Evolutionary conservation across 2,797 vertebrate species (phyloP), one percentile per base, ranked within the genome.

Genomic region (Sarcophilus harrisii): DNA sequence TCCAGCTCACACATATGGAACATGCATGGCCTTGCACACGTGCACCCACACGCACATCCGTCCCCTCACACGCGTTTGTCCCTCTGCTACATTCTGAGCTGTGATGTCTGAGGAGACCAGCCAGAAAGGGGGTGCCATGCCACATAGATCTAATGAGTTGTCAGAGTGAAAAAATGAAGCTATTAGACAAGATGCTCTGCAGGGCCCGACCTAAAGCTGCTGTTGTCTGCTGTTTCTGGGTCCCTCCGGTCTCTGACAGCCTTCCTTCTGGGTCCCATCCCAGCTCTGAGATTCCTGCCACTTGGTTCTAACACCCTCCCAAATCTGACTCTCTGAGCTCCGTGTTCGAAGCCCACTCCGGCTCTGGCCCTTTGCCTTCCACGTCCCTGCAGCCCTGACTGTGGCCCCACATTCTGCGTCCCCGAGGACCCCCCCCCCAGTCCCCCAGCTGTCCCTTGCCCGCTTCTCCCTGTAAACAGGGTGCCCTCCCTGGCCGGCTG

Each of bases 361-460:
- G 0, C 32, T 73, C 55, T 24, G 30, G 38, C 49, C 49, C n/a
- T 29, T 38, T 32, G 9, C 38, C 62, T 73, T 38, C 66, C n/a
- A 2, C 9, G 16, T 18, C n/a, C 66, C 21, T 21, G 21, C 16
- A 32, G 14, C 30, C 60, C 14, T 66, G 32, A 18, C n/a, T 21
- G 16, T 21, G 18, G 66, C 0, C 66, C 21, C n/a, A 3, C 2
- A 21, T 38, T 29, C 1, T 11, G 21, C 30, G 58, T 54, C 24
- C 45, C 14, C 30, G 2, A 54, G 27, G 1, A 28, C 1, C 32
- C n/a, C 1, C 32, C n/a, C 57, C 49, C 4, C 2, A 52, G 0
- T 3, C 14, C 91, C 45, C 59, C 27, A 55, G 38, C 49, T 0
- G 21, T 28, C 27, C 52, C 28, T 58, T 52, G 57, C 8, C 4